phyloP scores from a whole-genome alignment of 2,113 vertebrate genomes.

The Ramphastos sulfuratus region DNA sequence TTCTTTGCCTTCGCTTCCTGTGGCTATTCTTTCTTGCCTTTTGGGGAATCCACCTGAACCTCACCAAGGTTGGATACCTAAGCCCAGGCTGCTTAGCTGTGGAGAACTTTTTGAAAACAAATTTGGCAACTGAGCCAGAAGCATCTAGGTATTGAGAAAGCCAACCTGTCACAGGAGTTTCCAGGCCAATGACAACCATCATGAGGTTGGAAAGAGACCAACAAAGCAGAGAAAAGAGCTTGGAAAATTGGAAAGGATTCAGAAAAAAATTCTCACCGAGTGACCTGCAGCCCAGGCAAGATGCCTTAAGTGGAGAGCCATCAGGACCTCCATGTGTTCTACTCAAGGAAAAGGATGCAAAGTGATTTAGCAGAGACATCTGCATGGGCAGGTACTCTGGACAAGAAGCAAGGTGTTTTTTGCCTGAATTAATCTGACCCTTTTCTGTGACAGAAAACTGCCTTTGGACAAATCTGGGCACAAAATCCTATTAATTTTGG shows the following conservation, averaged over 20 bases:
- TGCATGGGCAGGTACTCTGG: not conserved
- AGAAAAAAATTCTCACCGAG: not conserved
- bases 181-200: not conserved
- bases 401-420: not conserved
- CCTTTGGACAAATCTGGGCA: not conserved
- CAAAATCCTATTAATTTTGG: not conserved
- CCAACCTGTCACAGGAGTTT: not conserved
- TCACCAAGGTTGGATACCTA: not conserved
- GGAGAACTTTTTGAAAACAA: not conserved
- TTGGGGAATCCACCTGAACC: not conserved
- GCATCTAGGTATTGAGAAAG: not conserved
- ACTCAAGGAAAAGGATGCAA: not conserved
- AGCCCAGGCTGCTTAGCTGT: not conserved
- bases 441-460: not conserved
- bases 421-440: not conserved
- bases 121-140: not conserved
- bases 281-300: not conserved
- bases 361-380: not conserved
- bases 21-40: not conserved
- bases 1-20: not conserved
- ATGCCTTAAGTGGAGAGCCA: rapidly evolving
- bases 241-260: not conserved
- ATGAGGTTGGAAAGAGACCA: not conserved
- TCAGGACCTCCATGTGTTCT: not conserved
- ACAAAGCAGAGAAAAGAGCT: not conserved